phyloP scores from a whole-genome alignment of 2,113 vertebrate genomes.

The Otis tarda region DNA sequence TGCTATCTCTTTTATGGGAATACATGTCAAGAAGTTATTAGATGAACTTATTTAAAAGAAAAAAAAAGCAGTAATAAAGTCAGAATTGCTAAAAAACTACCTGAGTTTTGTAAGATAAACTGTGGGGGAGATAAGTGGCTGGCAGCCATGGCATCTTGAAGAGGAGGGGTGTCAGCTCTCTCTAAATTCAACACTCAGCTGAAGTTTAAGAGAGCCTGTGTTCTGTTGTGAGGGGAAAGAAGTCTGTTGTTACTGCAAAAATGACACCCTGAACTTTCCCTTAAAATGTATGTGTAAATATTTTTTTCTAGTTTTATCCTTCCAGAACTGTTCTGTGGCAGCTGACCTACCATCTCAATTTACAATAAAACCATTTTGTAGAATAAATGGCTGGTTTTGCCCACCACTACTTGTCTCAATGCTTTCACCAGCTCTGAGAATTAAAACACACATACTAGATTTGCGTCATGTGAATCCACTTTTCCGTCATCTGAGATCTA shows the following conservation, averaged over 20 bases:
- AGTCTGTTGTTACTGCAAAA: neutral
- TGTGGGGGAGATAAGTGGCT: neutral
- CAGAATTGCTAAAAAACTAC: neutral
- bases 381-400: neutral
- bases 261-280: neutral
- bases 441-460: neutral
- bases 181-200: neutral
- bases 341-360: conserved; percentile 18
- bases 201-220: neutral
- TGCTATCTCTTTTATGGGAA: neutral
- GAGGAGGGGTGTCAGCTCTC: neutral
- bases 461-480: neutral
- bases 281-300: neutral
- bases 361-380: neutral
- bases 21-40: neutral
- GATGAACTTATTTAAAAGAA: neutral
- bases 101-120: neutral
- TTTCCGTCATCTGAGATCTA: neutral
- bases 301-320: neutral
- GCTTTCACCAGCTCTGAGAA: neutral
- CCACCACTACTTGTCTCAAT: neutral
- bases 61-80: neutral
- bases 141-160: neutral
- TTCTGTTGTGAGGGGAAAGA: neutral
- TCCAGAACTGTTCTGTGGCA: conserved; percentile 3